Percentiles rank a stretch among this genome's conserved stretches.
Evolutionary conservation across 30 jellyfish, hydroid and myxozoan species (phyloP).

Genomic region (Turritopsis rubra): DNA sequence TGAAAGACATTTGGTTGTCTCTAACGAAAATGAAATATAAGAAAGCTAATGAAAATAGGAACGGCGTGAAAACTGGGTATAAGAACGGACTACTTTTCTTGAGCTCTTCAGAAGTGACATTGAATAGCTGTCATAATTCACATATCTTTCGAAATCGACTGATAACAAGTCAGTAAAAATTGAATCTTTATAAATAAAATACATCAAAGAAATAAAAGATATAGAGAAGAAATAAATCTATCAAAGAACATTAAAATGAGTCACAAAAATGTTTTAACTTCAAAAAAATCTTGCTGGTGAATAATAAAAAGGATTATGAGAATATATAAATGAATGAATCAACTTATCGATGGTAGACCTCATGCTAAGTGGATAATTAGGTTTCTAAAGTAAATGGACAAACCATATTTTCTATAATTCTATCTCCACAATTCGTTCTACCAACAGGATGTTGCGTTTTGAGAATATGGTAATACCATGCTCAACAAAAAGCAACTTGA

Average conservation of each 20-base stretch:
- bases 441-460: too few relatives aligned
- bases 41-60: too few relatives aligned
- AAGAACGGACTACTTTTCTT: not conserved
- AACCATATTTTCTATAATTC: not conserved
- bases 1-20: not conserved
- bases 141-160: not conserved
- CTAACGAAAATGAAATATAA: not conserved
- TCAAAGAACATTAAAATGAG: not conserved
- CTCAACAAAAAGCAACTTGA: too few relatives aligned
- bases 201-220: not conserved
- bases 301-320: not conserved
- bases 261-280: not conserved
- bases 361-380: not conserved
- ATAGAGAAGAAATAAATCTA: not conserved
- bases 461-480: too few relatives aligned
- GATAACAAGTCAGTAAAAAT: not conserved
- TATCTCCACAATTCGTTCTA: too few relatives aligned
- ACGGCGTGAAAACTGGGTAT: not conserved
- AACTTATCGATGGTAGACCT: not conserved
- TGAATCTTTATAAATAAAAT: too few relatives aligned
- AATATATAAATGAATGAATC: not conserved
- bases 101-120: not conserved
- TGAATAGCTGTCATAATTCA: not conserved
- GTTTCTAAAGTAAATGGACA: not conserved
- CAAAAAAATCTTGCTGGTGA: not conserved